Percentiles rank a stretch among this genome's conserved stretches.
Evolutionary conservation across 2,113 vertebrate species (phyloP).

Genomic region (Campylomormyrus numenius): DNA sequence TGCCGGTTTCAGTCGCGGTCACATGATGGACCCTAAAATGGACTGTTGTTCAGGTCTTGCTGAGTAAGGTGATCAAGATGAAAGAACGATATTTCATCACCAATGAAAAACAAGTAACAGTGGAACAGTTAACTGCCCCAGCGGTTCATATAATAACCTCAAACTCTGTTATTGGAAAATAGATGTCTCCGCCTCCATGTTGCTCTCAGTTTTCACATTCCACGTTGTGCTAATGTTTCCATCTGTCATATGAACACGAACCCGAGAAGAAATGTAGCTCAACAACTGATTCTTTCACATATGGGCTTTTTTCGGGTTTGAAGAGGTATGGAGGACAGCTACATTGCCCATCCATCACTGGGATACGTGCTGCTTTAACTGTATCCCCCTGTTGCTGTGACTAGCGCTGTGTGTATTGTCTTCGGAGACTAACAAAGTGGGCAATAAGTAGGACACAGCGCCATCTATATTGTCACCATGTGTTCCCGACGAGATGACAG

Average conservation of each 20-base stretch:
- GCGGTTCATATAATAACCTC: not conserved
- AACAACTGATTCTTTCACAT: not conserved
- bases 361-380: not conserved
- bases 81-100: not conserved
- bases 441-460: not conserved
- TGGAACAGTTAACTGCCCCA: not conserved
- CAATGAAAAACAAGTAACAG: not conserved
- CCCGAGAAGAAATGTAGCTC: not conserved
- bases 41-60: not conserved
- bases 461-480: not conserved
- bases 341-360: not conserved
- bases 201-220: conserved; percentile 11
- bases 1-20: not conserved
- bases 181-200: not conserved
- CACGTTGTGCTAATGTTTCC: conserved; percentile 13
- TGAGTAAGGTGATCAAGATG: conserved; percentile 1
- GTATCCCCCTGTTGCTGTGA: not conserved
- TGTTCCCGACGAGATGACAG: not conserved
- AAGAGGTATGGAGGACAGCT: not conserved
- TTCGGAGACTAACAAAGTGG: not conserved
- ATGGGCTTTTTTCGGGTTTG: not conserved
- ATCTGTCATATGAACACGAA: not conserved
- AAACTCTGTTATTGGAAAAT: conserved; percentile 17
- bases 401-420: not conserved
- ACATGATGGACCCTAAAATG: not conserved